Conservation (phyloP, 2,113 vertebrate species). For the Capra hircus region DNA sequence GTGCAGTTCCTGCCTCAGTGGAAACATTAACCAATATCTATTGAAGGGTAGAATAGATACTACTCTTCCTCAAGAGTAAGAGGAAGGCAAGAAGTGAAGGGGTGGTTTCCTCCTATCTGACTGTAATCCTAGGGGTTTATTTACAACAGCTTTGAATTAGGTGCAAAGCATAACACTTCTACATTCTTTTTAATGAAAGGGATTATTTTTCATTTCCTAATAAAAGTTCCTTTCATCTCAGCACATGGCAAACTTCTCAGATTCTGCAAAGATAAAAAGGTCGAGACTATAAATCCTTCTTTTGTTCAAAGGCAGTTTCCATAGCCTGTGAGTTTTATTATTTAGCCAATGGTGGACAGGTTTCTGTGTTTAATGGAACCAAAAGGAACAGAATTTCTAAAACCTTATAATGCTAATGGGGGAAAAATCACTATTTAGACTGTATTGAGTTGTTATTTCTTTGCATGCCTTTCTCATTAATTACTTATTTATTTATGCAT, state of each 20-base stretch:
- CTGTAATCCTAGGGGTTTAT: background rate
- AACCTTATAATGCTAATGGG: background rate
- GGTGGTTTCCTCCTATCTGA: background rate
- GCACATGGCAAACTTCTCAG: background rate
- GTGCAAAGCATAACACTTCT: background rate
- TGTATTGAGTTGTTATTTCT: background rate
- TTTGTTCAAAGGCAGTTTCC: slow-evolving; percentile 44
- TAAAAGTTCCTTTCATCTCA: slow-evolving; percentile 16
- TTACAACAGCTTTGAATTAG: slow-evolving; percentile 30
- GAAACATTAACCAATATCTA: background rate
- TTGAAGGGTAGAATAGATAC: background rate
- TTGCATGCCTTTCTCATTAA: background rate
- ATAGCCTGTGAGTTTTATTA: background rate
- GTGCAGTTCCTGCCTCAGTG: background rate
- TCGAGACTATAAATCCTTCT: slow-evolving; percentile 1
- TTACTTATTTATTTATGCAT: background rate
- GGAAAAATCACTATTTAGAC: background rate
- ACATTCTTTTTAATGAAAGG: background rate
- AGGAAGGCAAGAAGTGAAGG: background rate
- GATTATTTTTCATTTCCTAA: slow-evolving; percentile 24
- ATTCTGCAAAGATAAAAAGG: slow-evolving; percentile 51
- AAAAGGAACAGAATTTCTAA: slow-evolving; percentile 18
- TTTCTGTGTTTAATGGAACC: background rate
- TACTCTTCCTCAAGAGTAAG: no score
- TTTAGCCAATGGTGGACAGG: background rate